Conservation (phyloP, 2,797 vertebrate genomes). For the Leptodactylus fallax region DNA sequence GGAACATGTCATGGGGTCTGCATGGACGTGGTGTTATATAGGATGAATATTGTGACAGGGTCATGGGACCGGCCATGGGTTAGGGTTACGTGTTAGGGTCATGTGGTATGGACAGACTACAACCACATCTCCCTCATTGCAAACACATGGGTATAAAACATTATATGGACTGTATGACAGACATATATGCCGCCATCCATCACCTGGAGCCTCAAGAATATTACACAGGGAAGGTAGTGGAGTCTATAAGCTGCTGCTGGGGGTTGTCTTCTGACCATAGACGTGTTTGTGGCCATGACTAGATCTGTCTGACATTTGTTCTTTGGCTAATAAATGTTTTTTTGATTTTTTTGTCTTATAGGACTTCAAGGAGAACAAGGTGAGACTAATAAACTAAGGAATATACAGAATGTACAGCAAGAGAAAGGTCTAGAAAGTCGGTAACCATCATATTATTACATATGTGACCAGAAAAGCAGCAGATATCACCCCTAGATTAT, state of each 20-base stretch:
- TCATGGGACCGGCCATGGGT: neutral
- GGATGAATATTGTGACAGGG: neutral
- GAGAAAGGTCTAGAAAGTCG: neutral
- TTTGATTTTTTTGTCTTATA: constrained; percentile 63
- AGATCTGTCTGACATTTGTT: no score
- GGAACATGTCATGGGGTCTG: neutral
- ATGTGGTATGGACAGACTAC: neutral
- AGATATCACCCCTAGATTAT: neutral
- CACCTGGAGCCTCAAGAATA: neutral
- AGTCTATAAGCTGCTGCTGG: neutral
- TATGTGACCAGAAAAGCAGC: neutral
- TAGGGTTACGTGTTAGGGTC: neutral
- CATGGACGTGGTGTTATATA: neutral
- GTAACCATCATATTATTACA: neutral
- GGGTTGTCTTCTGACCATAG: no score
- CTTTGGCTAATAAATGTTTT: no score
- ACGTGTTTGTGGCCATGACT: no score
- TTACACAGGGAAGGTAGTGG: neutral
- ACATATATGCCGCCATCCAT: neutral
- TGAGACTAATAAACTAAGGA: constrained; percentile 62
- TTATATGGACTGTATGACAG: no score
- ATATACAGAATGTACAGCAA: neutral
- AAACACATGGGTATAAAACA: no score
- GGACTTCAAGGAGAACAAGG: constrained; percentile 86
- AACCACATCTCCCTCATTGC: no score